Base-by-base conservation (phyloP, 2,797 vertebrate genomes). In the Apogon talboti region DNA sequence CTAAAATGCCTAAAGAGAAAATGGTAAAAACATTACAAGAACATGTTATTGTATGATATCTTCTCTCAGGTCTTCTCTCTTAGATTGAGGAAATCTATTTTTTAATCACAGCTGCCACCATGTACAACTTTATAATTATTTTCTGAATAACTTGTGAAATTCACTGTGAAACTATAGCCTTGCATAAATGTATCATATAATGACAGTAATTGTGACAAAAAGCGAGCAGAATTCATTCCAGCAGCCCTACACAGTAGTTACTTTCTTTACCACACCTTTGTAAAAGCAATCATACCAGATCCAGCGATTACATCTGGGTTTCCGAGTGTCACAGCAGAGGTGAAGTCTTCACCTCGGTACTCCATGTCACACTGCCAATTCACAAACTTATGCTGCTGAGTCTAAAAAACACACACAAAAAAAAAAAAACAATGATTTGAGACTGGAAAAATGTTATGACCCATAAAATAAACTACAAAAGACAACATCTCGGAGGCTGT, bases 351-450 rank as follows among this genome's bases (percentile, higher is more conserved):
- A 0, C 96, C 96, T 13, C 95, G 94, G 78, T 95, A 98, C 71
- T 98, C 96, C 41, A 95, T 66, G 10, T 98, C 96, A 83, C 96
- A 92, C 74, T 98, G 96, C 96, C 96, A 98, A 81, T 96, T 98
- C 66, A 97, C 94, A 78, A 98, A 98, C 91, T 97, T 98, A 0
- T 96, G 93, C 85, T 96, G 96, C 84, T 98, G 96, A 14, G 96
- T 97, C 96, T 98, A 50, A 1, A 71, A 11, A 45, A 9, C 33
- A 47, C 44, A 16, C 1, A 10, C 0, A n/a, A n/a, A n/a, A 24
- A 38, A 7, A 21, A 7, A 43, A 48, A 15, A 41, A 40, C 2
- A 18, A 30, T 30, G 41, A 19, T 37, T 1, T 46, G 6, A 58
- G 3, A 33, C 9, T 24, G n/a, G 5, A 21, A 45, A n/a, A 0